phyloP scores from a whole-genome alignment of 2,888 invertebrate genomes.

The Leucophora obtusa region DNA sequence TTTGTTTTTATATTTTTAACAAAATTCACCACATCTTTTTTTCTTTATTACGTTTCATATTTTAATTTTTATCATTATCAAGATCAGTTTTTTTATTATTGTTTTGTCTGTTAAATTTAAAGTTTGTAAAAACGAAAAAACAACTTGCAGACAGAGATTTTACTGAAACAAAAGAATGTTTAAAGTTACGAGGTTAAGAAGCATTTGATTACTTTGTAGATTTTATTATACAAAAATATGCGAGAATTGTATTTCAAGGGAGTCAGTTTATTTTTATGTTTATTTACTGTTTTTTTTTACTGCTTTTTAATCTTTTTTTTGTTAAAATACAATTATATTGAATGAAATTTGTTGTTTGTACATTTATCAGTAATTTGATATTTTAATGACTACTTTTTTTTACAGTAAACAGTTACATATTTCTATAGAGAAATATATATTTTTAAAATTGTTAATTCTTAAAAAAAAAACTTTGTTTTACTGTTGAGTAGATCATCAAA shows the following conservation, averaged over 20 bases:
- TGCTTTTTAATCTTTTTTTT: slow-evolving; percentile 1
- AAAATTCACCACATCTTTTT: not conserved
- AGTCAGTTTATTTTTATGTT: slow-evolving; percentile 29
- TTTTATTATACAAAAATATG: not conserved
- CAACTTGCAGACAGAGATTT: slow-evolving; percentile 1
- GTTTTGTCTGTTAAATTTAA: not conserved
- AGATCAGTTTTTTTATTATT: slow-evolving; percentile 47
- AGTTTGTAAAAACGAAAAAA: not conserved
- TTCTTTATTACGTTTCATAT: not conserved
- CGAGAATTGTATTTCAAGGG: slow-evolving; percentile 46
- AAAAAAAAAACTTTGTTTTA: not conserved
- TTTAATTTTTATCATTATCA: slow-evolving; percentile 51
- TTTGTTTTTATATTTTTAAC: not conserved
- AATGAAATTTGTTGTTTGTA: slow-evolving; percentile 11
- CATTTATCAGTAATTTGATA: slow-evolving; percentile 16
- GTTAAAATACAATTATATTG: not conserved
- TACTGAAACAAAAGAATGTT: slow-evolving; percentile 38
- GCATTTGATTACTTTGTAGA: slow-evolving; percentile 24
- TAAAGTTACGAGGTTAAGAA: slow-evolving; percentile 46
- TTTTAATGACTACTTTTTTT: slow-evolving; percentile 4
- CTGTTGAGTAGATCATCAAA: not conserved
- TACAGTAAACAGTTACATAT: slow-evolving; percentile 23
- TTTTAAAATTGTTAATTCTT: not conserved
- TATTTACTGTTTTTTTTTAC: slow-evolving; percentile 9
- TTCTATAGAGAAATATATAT: not conserved